Base-by-base conservation (phyloP, 2,888 invertebrate species). In the Branchipolynoe longqiensis region DNA sequence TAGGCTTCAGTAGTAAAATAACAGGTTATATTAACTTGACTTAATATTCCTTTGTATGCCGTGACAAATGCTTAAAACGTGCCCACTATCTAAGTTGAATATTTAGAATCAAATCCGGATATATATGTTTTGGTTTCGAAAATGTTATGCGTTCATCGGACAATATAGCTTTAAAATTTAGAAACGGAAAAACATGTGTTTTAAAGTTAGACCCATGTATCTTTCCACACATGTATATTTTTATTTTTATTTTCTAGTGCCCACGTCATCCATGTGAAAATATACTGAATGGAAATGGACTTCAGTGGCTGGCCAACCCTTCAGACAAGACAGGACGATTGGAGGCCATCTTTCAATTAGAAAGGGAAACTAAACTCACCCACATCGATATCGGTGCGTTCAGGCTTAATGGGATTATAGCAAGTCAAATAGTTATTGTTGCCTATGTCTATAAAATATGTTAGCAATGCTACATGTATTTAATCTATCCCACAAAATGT, bases 301-400 rank as follows among this genome's bases (percentile, higher is more conserved):
- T 89, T 84, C 89, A 89, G 74, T 92, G 92, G 92, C 78, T 92
- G 84, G 89, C 89, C 28, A 81, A 88, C 59, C 89, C 89, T 0
- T 88, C 88, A 83, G 90, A 91, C 38, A 88, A 87, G 73, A 87
- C 88, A 28, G 91, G 91, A 14, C 87, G 88, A 58, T 87, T 90
- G 36, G 90, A 91, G 82, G 90, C 90, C 4, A 87, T 90, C 8
- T 89, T 92, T 41, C 92, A 92, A 85, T 86, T 92, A 28, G 91
- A 91, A 38, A 86, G 88, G n/a, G 83, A 90, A 6, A 90, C 89
- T 82, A 82, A 84, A 3, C 87, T 92, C 22, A 88, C 91, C 0
- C 90, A 90, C 73, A 89, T 92, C 69, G 92, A 92, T 85, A 89
- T 92, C 84, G 92, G 92, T 92, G 86, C 85, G 62, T 8, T 62